Evolutionary conservation across 2,888 invertebrate genomes (phyloP).

Genomic region (Drosophila setosimentum): DNA sequence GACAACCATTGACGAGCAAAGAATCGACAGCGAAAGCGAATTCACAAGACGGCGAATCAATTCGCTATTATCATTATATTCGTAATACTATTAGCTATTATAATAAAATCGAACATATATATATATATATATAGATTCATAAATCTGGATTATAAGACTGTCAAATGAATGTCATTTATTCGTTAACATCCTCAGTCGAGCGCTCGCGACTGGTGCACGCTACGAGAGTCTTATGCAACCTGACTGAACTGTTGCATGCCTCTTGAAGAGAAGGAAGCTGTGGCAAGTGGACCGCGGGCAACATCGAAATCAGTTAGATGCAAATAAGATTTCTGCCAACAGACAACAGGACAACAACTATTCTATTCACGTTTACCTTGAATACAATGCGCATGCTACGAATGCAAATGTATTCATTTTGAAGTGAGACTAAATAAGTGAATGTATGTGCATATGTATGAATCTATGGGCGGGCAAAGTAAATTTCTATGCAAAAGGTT

Average conservation of each 20-base stretch:
- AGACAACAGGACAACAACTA: neutral
- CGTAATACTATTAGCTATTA: neutral
- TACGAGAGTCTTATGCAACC: neutral
- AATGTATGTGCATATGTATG: slow-evolving; percentile 1
- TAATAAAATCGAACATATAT: neutral
- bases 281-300: neutral
- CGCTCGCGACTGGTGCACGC: neutral
- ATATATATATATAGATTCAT: neutral
- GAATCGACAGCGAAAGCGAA: neutral
- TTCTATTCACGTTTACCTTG: slow-evolving; percentile 1
- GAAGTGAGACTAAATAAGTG: slow-evolving; percentile 3
- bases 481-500: neutral
- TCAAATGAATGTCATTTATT: neutral
- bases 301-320: slow-evolving; percentile 1
- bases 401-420: slow-evolving; percentile 21
- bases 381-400: slow-evolving; percentile 7
- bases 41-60: neutral
- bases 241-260: neutral
- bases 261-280: neutral
- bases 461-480: neutral
- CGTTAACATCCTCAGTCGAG: neutral
- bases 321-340: neutral
- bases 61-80: neutral
- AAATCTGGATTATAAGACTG: neutral
- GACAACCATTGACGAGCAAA: neutral